Percentiles rank a stretch among this genome's conserved stretches.
phyloP scores from a whole-genome alignment of 2,113 vertebrate species.

The Thunnus thynnus region DNA sequence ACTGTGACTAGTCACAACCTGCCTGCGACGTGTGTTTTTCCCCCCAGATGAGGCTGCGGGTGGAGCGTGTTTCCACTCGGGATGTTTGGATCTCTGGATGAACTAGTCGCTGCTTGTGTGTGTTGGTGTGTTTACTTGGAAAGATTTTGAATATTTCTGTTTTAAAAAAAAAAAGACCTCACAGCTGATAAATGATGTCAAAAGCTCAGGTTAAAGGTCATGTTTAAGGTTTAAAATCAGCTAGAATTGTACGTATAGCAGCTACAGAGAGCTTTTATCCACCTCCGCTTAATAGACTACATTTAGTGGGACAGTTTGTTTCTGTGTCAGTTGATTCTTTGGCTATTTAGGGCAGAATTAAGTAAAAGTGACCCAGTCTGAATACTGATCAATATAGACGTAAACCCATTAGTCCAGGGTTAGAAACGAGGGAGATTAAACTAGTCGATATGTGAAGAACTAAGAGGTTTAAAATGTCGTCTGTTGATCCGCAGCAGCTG shows the following conservation, averaged over 20 bases:
- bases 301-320: too few species aligned
- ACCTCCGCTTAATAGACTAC: too few species aligned
- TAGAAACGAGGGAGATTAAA: not conserved
- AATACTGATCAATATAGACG: not conserved
- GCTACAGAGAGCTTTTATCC: too few species aligned
- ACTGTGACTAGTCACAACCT: not conserved
- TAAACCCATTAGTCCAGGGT: not conserved
- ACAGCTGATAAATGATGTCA: too few species aligned
- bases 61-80: not conserved
- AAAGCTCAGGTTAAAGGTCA: not conserved
- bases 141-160: not conserved
- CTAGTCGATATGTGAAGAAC: not conserved
- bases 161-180: not conserved
- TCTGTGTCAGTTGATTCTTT: too few species aligned
- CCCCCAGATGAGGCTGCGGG: not conserved
- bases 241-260: too few species aligned
- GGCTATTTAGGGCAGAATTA: too few species aligned
- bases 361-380: not conserved
- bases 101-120: constrained; percentile 21
- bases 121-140: constrained; percentile 15
- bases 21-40: not conserved
- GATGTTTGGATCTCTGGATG: not conserved
- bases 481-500: too few species aligned
- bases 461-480: too few species aligned
- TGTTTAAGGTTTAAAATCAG: too few species aligned